Evolutionary conservation across 1,140 invertebrate species (phyloP).

Genomic region (Sinella curviseta): DNA sequence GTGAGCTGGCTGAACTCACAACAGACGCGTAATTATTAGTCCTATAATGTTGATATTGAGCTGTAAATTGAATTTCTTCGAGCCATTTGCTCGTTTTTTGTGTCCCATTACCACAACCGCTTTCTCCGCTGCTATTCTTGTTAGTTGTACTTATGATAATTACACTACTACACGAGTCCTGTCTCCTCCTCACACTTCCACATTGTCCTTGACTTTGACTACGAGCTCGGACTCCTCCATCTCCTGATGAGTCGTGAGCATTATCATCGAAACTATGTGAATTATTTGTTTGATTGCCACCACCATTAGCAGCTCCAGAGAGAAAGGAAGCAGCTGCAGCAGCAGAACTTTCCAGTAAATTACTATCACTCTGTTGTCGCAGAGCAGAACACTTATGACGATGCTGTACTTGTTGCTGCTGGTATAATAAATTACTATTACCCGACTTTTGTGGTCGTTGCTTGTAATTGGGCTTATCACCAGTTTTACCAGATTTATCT

Average conservation of each 20-base stretch:
- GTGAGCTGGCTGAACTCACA: conserved; percentile 38
- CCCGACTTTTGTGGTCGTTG: background rate
- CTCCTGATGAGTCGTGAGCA: too few relatives aligned
- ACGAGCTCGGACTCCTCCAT: background rate
- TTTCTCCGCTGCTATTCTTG: background rate
- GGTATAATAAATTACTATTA: conserved; percentile 3
- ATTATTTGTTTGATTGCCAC: conserved; percentile 1
- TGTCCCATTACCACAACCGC: background rate
- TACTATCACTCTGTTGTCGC: background rate
- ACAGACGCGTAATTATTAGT: conserved; percentile 45
- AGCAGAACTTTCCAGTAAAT: background rate
- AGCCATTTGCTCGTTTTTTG: conserved; percentile 31
- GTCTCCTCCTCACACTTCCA: conserved; percentile 9
- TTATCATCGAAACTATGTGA: background rate
- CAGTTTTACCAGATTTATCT: background rate
- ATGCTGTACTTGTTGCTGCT: conserved; percentile 7
- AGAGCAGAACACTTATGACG: background rate
- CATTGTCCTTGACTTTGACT: conserved; percentile 24
- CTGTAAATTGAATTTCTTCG: conserved; percentile 47
- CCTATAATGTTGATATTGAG: conserved; percentile 45
- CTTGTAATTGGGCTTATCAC: background rate
- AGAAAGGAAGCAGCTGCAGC: background rate
- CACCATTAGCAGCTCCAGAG: background rate
- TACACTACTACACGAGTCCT: background rate
- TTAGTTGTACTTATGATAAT: conserved; percentile 1